Base-by-base conservation (phyloP, 1,140 invertebrate species). In the Platyura marginata region DNA sequence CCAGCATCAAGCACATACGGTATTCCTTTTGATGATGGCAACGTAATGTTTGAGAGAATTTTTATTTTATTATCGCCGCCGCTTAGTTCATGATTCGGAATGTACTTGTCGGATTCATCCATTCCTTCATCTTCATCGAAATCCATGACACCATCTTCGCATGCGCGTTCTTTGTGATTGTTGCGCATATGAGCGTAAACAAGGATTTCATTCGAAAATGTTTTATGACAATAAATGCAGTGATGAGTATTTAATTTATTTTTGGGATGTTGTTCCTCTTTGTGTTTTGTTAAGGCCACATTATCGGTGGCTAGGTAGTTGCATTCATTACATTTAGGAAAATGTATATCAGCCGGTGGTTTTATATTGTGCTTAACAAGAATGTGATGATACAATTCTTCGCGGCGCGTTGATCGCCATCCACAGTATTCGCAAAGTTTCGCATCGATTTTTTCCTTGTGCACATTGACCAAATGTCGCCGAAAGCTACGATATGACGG, bases 341-440 rank as follows among this genome's bases (percentile, higher is more conserved):
- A 88, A 66, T 53, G 68, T 58, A 69, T 75, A 52, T 75, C 60
- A 22, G 74, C 67, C 1, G 79, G 79, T 9, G 81, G 81, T 46
- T 70, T 67, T 3, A 87, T 66, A 38, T 76, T 74, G 63, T 90
- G 85, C 52, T 82, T 82, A 3, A 75, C 79, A 45, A 81, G 83
- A 53, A 83, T 61, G 59, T 90, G 85, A 55, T 85, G 82, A 52
- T 83, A 65, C 29, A 87, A 62, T 41, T 83, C 71, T 49, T 82
- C 81, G 40, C 81, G 68, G 51, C 81, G 85, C 0, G 63, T 67
- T 11, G 81, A 78, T 49, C 77, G 77, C 47, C 80, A 74, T 0
- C 85, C 85, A 62, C 84, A 90, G 51, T 86, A 76, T 56, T 88
- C 83, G 59, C 85, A 89, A 42, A 91, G 72, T 20, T 73, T 69